phyloP scores from a whole-genome alignment of 2,797 vertebrate species.

The Lophius americanus region DNA sequence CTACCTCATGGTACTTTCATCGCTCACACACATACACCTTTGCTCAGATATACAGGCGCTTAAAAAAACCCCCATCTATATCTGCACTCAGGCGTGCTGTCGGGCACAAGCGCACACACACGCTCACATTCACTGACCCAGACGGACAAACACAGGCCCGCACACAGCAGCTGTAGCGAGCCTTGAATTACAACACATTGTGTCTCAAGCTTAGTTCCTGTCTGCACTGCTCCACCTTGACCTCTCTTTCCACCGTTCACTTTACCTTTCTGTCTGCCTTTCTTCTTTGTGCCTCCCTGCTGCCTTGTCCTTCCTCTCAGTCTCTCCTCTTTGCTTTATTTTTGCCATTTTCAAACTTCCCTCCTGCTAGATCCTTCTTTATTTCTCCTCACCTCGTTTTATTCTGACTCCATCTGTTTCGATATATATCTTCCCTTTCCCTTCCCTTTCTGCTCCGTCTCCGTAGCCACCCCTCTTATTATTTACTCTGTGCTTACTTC shows the following conservation, averaged over 20 bases:
- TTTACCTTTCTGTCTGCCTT: constrained; percentile 67
- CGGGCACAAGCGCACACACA: constrained; percentile 17
- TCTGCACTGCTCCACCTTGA: constrained; percentile 79
- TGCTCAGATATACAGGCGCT: constrained; percentile 56
- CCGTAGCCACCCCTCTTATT: constrained; percentile 61
- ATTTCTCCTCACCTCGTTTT: constrained; percentile 61
- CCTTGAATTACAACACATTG: constrained; percentile 97
- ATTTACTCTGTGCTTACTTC: constrained; percentile 68
- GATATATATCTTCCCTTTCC: constrained; percentile 68
- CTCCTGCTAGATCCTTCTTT: constrained; percentile 51
- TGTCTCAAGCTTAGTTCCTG: constrained; percentile 81
- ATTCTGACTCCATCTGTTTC: constrained; percentile 69
- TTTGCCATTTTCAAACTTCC: constrained; percentile 55
- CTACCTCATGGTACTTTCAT: not conserved
- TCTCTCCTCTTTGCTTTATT: not conserved
- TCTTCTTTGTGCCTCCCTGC: constrained; percentile 64
- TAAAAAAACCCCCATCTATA: constrained; percentile 47
- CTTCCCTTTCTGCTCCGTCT: constrained; percentile 60
- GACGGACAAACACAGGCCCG: constrained; percentile 71
- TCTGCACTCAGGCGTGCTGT: constrained; percentile 64
- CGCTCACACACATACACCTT: constrained; percentile 31
- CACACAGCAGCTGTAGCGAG: constrained; percentile 80
- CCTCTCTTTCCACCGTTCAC: constrained; percentile 63
- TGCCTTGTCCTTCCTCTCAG: constrained; percentile 42
- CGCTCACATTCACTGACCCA: constrained; percentile 66